Conservation (phyloP, 2,888 invertebrate species). For the Chrysomela aeneicollis region DNA sequence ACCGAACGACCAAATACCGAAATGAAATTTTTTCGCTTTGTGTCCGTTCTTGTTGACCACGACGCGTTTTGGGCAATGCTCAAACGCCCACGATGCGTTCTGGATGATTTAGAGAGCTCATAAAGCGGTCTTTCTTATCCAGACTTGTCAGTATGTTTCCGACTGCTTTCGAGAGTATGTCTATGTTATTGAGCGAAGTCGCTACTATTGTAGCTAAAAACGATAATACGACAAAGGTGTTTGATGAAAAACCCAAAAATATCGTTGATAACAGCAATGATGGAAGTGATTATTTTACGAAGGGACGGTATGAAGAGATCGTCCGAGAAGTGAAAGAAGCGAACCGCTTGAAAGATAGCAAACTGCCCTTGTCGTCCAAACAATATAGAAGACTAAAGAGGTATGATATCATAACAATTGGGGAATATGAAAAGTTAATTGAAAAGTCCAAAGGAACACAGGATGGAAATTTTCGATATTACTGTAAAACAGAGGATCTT, state of each 20-base stretch:
- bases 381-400: constrained; percentile 13
- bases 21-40: too few relatives aligned
- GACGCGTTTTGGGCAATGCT: too few relatives aligned
- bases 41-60: too few relatives aligned
- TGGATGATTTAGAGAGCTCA: too few relatives aligned
- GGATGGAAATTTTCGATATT: too few relatives aligned
- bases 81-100: too few relatives aligned
- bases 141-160: constrained; percentile 1
- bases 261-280: neutral
- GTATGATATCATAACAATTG: constrained; percentile 16
- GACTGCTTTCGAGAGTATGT: neutral
- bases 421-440: constrained; percentile 8
- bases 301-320: constrained; percentile 14
- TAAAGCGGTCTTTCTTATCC: neutral
- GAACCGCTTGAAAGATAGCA: neutral
- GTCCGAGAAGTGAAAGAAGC: neutral
- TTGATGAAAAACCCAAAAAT: too few relatives aligned
- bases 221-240: too few relatives aligned
- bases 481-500: too few relatives aligned
- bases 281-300: constrained; percentile 7
- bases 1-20: too few relatives aligned
- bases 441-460: neutral
- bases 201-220: neutral
- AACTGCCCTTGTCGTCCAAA: constrained; percentile 17
- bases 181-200: neutral